Percentiles rank a stretch among this genome's conserved stretches.
Evolutionary conservation across 2,888 invertebrate genomes (phyloP).

Genomic region (Neoscelio sp.): DNA sequence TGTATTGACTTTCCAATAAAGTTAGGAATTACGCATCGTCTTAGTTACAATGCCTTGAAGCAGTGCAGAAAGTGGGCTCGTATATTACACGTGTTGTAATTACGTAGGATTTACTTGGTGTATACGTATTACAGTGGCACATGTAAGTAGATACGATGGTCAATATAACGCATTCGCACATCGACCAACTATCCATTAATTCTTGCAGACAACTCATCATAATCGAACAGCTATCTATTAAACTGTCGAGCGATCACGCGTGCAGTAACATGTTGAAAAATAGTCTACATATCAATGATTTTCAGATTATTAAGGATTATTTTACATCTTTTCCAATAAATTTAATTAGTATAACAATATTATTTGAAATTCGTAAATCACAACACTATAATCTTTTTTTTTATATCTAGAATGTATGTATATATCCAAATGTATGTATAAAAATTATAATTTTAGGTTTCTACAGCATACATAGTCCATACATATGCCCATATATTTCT

Average conservation of each 20-base stretch:
- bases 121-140: constrained; percentile 51
- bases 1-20: constrained; percentile 36
- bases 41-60: constrained; percentile 22
- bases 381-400: too few species aligned
- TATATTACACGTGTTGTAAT: constrained; percentile 39
- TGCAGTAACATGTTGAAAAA: constrained; percentile 47
- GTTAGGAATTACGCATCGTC: constrained; percentile 30
- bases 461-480: too few species aligned
- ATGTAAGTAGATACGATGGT: constrained; percentile 50
- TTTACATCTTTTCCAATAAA: constrained; percentile 29
- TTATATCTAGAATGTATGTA: neutral
- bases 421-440: neutral
- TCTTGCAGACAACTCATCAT: constrained; percentile 60
- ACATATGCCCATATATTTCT: too few species aligned
- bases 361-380: constrained; percentile 11
- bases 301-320: constrained; percentile 20
- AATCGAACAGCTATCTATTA: constrained; percentile 57
- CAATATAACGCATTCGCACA: constrained; percentile 48
- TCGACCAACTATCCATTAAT: constrained; percentile 30
- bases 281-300: constrained; percentile 31
- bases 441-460: too few species aligned
- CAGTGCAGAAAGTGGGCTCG: constrained; percentile 31
- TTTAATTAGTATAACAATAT: constrained; percentile 37
- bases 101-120: constrained; percentile 24
- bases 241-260: constrained; percentile 44